A percentile compares a stretch with the other conserved stretches of the same genome.
phyloP scores from a whole-genome alignment of 2,888 invertebrate species.

The Hecatera dysodea region DNA sequence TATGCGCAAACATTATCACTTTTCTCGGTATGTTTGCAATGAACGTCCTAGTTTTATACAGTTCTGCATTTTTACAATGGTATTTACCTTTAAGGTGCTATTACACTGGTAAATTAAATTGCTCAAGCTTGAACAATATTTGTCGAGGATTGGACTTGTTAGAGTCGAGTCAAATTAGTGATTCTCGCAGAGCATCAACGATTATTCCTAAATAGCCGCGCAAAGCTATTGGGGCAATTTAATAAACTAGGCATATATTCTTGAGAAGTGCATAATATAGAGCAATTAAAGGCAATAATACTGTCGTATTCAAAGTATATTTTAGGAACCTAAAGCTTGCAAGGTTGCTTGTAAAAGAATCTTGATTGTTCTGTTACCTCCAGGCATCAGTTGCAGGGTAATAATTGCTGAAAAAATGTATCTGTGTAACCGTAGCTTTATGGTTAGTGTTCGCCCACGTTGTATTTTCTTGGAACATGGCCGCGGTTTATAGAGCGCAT shows the following conservation, averaged over 20 bases:
- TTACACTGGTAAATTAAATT: constrained; percentile 12
- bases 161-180: too few species aligned
- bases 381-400: background rate
- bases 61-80: constrained; percentile 59
- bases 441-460: constrained; percentile 65
- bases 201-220: background rate
- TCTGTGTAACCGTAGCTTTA: constrained; percentile 37
- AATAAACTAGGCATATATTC: background rate
- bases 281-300: background rate
- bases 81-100: constrained; percentile 51
- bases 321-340: background rate
- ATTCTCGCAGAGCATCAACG: too few species aligned
- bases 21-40: constrained; percentile 54
- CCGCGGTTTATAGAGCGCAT: constrained; percentile 52
- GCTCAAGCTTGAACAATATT: background rate
- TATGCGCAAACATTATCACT: constrained; percentile 49
- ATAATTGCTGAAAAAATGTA: constrained; percentile 14
- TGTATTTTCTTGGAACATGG: constrained; percentile 69
- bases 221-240: background rate
- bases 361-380: background rate
- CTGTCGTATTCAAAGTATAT: background rate
- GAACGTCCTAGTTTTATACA: constrained; percentile 60
- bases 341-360: background rate
- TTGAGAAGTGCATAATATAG: background rate
- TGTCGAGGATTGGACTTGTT: too few species aligned